Evolutionary conservation across 2,888 invertebrate species (phyloP).

Genomic region (Diplolepis rosae): DNA sequence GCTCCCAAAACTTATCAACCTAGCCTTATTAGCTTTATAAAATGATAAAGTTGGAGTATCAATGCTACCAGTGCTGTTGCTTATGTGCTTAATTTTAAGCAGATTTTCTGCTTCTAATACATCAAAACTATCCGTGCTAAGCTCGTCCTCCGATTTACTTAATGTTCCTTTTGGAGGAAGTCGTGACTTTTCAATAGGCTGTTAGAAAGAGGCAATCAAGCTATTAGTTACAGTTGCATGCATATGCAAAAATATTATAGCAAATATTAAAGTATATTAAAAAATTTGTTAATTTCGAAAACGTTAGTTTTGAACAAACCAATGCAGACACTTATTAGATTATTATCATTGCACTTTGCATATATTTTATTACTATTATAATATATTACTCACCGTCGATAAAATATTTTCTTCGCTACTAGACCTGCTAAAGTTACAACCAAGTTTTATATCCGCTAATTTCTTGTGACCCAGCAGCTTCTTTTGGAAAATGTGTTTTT

Average conservation of each 20-base stretch:
- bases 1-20: conserved; percentile 52
- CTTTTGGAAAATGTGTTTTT: conserved; percentile 89
- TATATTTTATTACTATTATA: no score
- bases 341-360: neutral
- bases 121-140: conserved; percentile 62
- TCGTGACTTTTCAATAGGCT: conserved; percentile 62
- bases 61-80: conserved; percentile 68
- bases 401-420: conserved; percentile 70
- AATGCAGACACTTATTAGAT: neutral
- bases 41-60: conserved; percentile 52
- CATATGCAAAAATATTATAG: neutral
- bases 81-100: conserved; percentile 63
- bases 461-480: conserved; percentile 71
- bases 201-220: conserved; percentile 45
- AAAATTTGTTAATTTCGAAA: neutral
- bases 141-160: conserved; percentile 71
- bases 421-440: conserved; percentile 67
- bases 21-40: conserved; percentile 42
- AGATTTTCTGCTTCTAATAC: conserved; percentile 59
- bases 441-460: conserved; percentile 64
- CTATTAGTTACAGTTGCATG: conserved; percentile 2
- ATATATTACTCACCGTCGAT: conserved; percentile 59
- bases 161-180: conserved; percentile 59
- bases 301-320: neutral
- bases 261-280: neutral